Percentiles rank a stretch among this genome's conserved stretches.
These are phyloP conservation scores for Lathamus discolor DNA, from an alignment of 2,113 vertebrate genomes.

Conservation along the genomic window DNA sequence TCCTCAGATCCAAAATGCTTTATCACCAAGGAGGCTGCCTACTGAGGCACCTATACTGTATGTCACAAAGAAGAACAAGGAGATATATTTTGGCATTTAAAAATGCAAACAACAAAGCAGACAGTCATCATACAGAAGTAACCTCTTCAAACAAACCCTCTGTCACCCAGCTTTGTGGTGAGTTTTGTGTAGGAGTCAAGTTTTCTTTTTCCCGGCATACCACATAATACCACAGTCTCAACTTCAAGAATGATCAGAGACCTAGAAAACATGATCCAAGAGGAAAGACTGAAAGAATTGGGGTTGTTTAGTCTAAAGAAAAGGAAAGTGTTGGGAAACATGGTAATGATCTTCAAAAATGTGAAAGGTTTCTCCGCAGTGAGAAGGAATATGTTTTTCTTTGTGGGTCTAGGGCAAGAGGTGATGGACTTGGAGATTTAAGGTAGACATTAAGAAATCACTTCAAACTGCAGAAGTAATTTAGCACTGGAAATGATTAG, in stretches of 20 bases:
- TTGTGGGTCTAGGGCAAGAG: background rate
- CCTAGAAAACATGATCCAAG: conserved; percentile 34
- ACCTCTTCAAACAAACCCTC: conserved; percentile 6
- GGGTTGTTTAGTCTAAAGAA: conserved; percentile 8
- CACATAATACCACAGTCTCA: background rate
- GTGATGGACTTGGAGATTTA: background rate
- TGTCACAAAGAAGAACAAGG: background rate
- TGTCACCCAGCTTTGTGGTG: background rate
- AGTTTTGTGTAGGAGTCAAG: background rate
- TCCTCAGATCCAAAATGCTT: background rate
- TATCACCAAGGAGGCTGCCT: background rate
- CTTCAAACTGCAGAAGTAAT: background rate
- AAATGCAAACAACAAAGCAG: background rate
- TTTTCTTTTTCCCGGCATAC: background rate
- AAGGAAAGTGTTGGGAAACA: background rate
- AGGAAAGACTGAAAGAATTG: conserved; percentile 28
- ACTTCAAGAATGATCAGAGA: conserved; percentile 29
- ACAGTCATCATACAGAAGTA: background rate
- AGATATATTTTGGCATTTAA: background rate
- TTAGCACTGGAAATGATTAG: background rate
- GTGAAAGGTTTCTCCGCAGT: background rate
- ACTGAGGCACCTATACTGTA: background rate
- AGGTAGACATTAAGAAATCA: background rate
- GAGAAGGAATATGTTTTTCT: background rate
- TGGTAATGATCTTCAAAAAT: background rate